Evolutionary conservation across 2,888 invertebrate genomes (phyloP).

Genomic region (Erannis defoliaria): DNA sequence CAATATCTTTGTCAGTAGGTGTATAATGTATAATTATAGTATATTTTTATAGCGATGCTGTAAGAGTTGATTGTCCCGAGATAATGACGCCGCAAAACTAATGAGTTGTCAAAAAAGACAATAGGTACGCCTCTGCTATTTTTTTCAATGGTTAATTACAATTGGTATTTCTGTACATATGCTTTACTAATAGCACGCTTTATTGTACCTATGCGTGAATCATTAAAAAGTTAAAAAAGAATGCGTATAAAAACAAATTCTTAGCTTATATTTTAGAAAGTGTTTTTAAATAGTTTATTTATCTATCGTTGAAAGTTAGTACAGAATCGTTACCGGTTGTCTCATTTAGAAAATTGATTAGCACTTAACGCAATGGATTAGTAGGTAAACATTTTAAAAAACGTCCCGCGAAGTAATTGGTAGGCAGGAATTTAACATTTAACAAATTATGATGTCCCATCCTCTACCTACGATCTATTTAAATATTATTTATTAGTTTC

Average conservation of each 20-base stretch:
- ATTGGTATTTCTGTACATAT: slow-evolving; percentile 16
- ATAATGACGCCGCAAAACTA: slow-evolving; percentile 9
- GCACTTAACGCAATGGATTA: slow-evolving; percentile 28
- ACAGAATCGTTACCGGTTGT: slow-evolving; percentile 18
- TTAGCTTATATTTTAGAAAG: background rate
- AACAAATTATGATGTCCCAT: slow-evolving; percentile 4
- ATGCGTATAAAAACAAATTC: background rate
- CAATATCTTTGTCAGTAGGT: background rate
- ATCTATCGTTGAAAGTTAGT: slow-evolving; percentile 14
- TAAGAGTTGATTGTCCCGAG: slow-evolving; percentile 7
- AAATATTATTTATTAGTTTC: background rate
- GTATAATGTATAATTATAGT: too few species aligned
- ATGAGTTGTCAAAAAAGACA: slow-evolving; percentile 14
- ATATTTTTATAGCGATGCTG: slow-evolving; percentile 3
- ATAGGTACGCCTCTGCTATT: slow-evolving; percentile 1
- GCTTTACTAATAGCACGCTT: slow-evolving; percentile 10
- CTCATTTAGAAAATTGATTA: slow-evolving; percentile 30
- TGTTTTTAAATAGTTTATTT: slow-evolving; percentile 13
- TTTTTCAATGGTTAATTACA: slow-evolving; percentile 5
- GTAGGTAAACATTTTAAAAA: slow-evolving; percentile 21
- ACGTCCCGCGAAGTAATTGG: slow-evolving; percentile 10
- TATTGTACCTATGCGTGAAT: slow-evolving; percentile 17
- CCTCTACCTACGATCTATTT: background rate
- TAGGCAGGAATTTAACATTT: slow-evolving; percentile 15
- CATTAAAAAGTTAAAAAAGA: slow-evolving; percentile 2